A percentile compares a stretch with the other conserved stretches of the same genome.
Evolutionary conservation across 2,113 vertebrate genomes (phyloP).

Genomic region (Platycercus adscitus): DNA sequence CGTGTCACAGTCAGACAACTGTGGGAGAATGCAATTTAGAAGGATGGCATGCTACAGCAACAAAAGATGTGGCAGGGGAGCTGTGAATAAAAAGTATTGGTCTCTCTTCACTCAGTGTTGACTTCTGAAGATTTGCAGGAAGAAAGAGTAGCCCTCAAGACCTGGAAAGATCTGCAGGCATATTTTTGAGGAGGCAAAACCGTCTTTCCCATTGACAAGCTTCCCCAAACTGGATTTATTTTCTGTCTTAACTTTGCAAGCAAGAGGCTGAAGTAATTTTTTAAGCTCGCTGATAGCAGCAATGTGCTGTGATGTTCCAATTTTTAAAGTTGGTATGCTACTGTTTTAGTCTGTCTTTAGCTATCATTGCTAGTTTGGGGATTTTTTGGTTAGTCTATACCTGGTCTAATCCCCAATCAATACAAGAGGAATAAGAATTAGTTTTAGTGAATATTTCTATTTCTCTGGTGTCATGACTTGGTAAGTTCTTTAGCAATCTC

Average conservation of each 20-base stretch:
- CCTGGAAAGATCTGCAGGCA: background rate
- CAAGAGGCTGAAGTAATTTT: background rate
- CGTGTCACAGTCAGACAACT: background rate
- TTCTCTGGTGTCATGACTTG: background rate
- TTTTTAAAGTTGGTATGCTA: background rate
- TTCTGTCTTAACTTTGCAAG: background rate
- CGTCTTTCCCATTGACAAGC: background rate
- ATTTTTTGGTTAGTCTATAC: background rate
- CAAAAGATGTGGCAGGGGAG: background rate
- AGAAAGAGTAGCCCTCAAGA: constrained; percentile 3
- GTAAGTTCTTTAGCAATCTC: background rate
- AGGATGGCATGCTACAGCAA: background rate
- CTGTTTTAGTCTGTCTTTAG: background rate
- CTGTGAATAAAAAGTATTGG: background rate
- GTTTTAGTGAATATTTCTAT: background rate
- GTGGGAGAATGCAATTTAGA: constrained; percentile 1
- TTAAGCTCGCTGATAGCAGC: background rate
- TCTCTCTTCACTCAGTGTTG: background rate
- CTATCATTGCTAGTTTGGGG: background rate
- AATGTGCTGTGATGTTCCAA: background rate
- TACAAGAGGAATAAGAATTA: background rate
- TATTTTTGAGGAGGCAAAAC: background rate
- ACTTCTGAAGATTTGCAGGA: constrained; percentile 15
- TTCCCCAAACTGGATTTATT: background rate
- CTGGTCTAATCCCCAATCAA: background rate